Base-by-base conservation (phyloP, 2,113 vertebrate species). In the Mirounga angustirostris region DNA sequence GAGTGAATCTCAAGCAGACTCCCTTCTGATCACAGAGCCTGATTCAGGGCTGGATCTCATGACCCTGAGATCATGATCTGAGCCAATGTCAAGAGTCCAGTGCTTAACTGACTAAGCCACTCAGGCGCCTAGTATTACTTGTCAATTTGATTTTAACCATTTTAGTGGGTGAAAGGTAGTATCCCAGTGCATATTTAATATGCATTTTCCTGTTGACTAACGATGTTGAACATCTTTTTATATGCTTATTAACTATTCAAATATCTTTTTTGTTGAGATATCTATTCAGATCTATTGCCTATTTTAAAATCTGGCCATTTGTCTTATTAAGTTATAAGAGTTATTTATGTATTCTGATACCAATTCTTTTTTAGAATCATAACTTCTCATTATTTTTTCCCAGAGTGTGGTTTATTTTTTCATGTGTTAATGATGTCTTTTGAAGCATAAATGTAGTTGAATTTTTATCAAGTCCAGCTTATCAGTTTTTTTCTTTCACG, bases 111-210 rank as follows among this genome's bases (percentile, higher is more conserved):
- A 69, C 65, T n/a, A 33, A n/a, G 65, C 33, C 33, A n/a, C 65
- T n/a, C 65, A 69, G 16, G 65, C 7, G 7, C 15, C 30, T 4
- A 59, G 26, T n/a, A 91, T 76, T 71, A 88, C 30, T 54, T 81
- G 16, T 86, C 65, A 93, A 78, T 96, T 96, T 95, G 46, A 91
- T 89, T 87, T 4, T 91, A 97, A 67, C 63, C 40, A 43, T 83
- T 73, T 19, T 91, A 61, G 54, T 82, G 30, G 28, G 26, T 95
- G 54, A 87, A 93, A 92, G 73, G 40, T 92, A 19, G 33, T 90
- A 56, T 93, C 46, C 54, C n/a, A 26, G 16, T 81, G 74, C 40
- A 54, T 18, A 33, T 83, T 65, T 95, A 91, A 95, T 93, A 73
- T 87, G 18, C 24, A 40, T 96, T 91, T 97, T 30, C n/a, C 33